Evolutionary conservation across 1,140 invertebrate genomes (phyloP), one percentile per base, ranked within the genome.

Genomic region (Archegozetes longisetosus): DNA sequence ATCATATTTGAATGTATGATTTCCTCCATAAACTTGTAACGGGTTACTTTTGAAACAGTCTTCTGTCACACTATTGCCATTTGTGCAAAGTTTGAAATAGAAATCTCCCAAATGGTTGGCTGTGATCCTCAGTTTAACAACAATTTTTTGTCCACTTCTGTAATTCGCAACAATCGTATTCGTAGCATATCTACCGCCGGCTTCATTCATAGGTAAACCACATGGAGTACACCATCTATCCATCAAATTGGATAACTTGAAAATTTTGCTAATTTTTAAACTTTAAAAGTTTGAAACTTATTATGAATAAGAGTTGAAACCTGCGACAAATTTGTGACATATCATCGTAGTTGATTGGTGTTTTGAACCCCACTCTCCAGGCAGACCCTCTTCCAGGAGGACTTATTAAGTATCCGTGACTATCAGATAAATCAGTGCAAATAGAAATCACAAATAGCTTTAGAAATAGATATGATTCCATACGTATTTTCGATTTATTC

Each of bases 331-430:
- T 82, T 0, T 82, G 70, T 67, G 82, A 87, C 65, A 91, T 92
- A 70, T 95, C 90, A 65, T 93, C 89, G 68, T 92, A 93, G 71
- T 95, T 91, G 17, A 88, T 84, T 1, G 88, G 87, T 75, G 87
- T 93, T 0, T 85, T 84, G 73, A 85, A 95, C 0, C 89, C 89
- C 67, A 88, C 87, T 48, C 89, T 75, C 89, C 89, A 95, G 85
- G 90, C 89, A 20, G 83, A 83, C 72, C 91, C 91, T n/a, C 89
- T 77, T 0, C 86, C 81, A 0, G 89, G 88, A 0, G 89, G 89
- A 68, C 92, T 85, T 9, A 40, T 40, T 6, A 40, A 17, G 6
- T 17, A 9, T 40, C 32, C 32, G 32, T 40, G 32, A 40, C 32
- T 17, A n/a, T n/a, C n/a, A n/a, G n/a, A n/a, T n/a, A n/a, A n/a